Evolutionary conservation across 2,797 vertebrate genomes (phyloP), one percentile per base, ranked within the genome.

Genomic region (Spondyliosoma cantharus): DNA sequence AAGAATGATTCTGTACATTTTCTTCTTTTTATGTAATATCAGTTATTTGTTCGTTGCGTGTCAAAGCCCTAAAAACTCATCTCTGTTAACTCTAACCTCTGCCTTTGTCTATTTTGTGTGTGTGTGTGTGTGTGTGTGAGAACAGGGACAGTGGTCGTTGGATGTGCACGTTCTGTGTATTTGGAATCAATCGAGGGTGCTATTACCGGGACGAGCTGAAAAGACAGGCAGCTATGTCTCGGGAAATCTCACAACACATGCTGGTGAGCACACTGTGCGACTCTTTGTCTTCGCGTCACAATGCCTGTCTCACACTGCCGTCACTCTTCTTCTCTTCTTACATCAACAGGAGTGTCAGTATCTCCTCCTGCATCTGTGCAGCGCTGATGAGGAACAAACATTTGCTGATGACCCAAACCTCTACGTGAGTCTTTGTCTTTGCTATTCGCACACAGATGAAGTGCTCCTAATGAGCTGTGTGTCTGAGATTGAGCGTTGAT

Each of bases 161-260:
- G 95, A 16, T 83, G 22, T 95, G 95, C 58, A 94, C 94, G 0
- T 93, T 92, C 72, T 95, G 94, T 25, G 25, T 93, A 17, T 90
- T 84, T 27, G 71, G 13, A 45, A 17, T 3, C 14, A 60, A 2
- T 25, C 58, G 66, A 4, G 0, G 0, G 0, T 88, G 9, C 14
- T 43, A 8, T 12, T 76, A 71, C 43, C 1, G 3, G 0, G 48
- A 63, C 3, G 2, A 81, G 45, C 4, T 50, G 66, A 71, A 80
- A 7, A 57, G 60, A 16, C 15, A 85, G 16, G 32, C 0, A 16
- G 86, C 61, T 19, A 22, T 91, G 72, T 74, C 77, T 1, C 24
- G 2, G 1, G 27, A 20, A 2, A 83, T 91, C 52, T 88, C 83
- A 4, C 19, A 53, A 20, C 67, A 84, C 83, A 42, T 77, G 65